Base-by-base conservation (phyloP, 2,113 vertebrate genomes). In the Sarotherodon lohbergeri region DNA sequence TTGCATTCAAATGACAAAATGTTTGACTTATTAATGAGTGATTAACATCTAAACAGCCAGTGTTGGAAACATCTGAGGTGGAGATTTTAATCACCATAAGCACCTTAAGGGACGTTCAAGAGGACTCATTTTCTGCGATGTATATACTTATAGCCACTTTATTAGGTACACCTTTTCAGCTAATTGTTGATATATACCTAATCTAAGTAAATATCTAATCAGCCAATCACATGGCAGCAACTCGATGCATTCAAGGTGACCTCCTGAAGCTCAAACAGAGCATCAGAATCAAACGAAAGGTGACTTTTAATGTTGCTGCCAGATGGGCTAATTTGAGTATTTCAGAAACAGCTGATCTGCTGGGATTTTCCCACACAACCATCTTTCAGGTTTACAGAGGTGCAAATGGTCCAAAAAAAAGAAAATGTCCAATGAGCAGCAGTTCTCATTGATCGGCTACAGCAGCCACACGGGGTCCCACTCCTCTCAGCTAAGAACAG, bases 331-430 rank as follows among this genome's bases (percentile, higher is more conserved):
- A 22, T 24, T 13, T 68, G 36, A 71, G n/a, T 43, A 71, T 71
- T 71, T 24, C n/a, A 71, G 36, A 24, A 68, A 41, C 34, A 22
- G 34, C 63, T 9, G 36, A 71, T 71, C 66, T 71, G n/a, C 66
- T 71, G 7, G 63, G 11, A 22, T 22, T 68, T 68, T 0, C 34
- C 19, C 34, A 68, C 0, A 2, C 0, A 39, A 39, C 19, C 19
- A 22, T 41, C n/a, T 68, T 41, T 68, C 19, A 3, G 11, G 63
- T 41, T 22, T 41, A 14, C 43, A 22, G 63, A 12, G 9, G 29
- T 34, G 4, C 9, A 11, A 4, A 27, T 66, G 17, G 5, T 36
- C 9, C 27, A 27, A 27, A 27, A 27, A 27, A 27, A 27, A 27
- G 27, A 27, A 27, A 27, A 27, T 27, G 27, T 27, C 27, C 27